A percentile compares a stretch with the other conserved stretches of the same genome.
phyloP scores from a whole-genome alignment of 2,113 vertebrate genomes.

The Bambusicola thoracicus region DNA sequence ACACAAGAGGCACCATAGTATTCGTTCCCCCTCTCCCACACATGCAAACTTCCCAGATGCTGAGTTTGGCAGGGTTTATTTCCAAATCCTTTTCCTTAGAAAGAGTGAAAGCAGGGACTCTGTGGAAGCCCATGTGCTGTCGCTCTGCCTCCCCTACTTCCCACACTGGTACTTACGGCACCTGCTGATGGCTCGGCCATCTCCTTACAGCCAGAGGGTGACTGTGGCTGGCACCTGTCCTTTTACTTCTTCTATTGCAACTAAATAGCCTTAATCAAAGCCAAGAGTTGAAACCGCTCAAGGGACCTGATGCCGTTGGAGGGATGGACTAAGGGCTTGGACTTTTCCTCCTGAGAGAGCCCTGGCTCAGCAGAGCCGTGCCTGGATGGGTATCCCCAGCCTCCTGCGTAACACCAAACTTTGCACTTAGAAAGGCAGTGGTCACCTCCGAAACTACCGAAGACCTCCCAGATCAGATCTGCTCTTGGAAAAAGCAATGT shows the following conservation, averaged over 20 bases:
- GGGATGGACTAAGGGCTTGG: not conserved
- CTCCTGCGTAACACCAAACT: not conserved
- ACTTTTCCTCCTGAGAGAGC: not conserved
- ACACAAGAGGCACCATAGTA: not conserved
- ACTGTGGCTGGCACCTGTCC: not conserved
- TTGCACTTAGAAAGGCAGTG: not conserved
- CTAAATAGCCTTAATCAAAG: conserved; percentile 74
- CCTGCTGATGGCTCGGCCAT: conserved; percentile 24
- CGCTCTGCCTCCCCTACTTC: not conserved
- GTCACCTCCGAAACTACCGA: conserved; percentile 36
- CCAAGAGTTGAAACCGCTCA: conserved; percentile 28
- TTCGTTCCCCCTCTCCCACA: not conserved
- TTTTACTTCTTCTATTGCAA: conserved; percentile 59
- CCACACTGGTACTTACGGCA: not conserved
- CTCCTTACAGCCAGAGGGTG: not conserved
- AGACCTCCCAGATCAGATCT: not conserved
- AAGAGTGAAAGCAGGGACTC: not conserved
- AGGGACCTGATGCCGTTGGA: conserved; percentile 31
- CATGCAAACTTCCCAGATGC: not conserved
- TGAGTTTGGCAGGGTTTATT: not conserved
- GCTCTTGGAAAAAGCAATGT: conserved; percentile 28
- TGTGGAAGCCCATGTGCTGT: not conserved
- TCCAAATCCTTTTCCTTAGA: conserved; percentile 19
- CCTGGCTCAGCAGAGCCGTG: not conserved
- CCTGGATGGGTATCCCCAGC: not conserved